phyloP scores from a whole-genome alignment of 2,888 invertebrate species.

The Lottia scabra region DNA sequence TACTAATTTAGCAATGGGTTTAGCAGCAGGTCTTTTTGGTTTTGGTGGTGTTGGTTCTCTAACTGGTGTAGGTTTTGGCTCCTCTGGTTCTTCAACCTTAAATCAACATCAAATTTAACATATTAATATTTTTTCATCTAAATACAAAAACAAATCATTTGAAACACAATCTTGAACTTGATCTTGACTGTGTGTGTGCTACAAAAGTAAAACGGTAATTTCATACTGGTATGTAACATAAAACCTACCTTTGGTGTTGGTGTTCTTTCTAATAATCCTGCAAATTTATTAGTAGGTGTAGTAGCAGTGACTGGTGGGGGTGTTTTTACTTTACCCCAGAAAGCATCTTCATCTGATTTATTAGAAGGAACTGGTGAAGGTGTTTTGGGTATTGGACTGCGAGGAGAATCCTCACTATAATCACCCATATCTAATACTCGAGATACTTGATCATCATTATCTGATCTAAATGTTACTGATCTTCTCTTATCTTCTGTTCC shows the following conservation, averaged over 20 bases:
- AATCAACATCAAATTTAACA: too few relatives aligned
- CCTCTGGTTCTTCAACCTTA: background rate
- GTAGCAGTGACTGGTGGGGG: background rate
- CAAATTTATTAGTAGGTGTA: slow-evolving; percentile 39
- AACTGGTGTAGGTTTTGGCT: background rate
- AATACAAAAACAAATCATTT: too few relatives aligned
- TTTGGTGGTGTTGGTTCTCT: slow-evolving; percentile 25
- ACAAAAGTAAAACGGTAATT: too few relatives aligned
- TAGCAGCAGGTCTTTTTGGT: slow-evolving; percentile 25
- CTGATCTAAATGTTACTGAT: too few relatives aligned
- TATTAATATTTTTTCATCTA: too few relatives aligned
- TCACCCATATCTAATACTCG: background rate
- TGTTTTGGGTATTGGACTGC: background rate
- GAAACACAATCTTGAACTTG: too few relatives aligned
- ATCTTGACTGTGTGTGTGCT: too few relatives aligned
- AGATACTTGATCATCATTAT: background rate
- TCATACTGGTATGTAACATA: background rate
- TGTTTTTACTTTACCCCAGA: background rate
- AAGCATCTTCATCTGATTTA: slow-evolving; percentile 3
- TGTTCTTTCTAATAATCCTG: slow-evolving; percentile 50
- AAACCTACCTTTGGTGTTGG: slow-evolving; percentile 40
- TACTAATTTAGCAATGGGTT: slow-evolving; percentile 28
- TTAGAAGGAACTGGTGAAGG: background rate
- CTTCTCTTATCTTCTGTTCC: too few relatives aligned
- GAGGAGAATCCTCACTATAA: background rate